Percentiles rank a stretch among this genome's conserved stretches.
phyloP scores from a whole-genome alignment of 2,113 vertebrate genomes.

The Larimichthys polyactis region DNA sequence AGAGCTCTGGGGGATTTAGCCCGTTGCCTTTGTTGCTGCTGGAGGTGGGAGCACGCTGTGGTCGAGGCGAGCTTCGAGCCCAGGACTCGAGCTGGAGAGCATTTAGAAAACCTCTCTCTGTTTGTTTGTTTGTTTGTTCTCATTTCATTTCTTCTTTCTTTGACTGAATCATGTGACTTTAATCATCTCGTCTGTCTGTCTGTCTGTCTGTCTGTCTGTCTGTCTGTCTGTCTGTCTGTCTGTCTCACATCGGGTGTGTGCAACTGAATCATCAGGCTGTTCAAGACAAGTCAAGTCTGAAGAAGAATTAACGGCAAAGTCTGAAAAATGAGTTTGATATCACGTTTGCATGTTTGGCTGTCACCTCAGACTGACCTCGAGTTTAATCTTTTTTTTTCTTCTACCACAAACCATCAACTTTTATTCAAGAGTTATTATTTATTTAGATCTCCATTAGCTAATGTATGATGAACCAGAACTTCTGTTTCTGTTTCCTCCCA shows the following conservation, averaged over 20 bases:
- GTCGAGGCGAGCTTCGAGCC: constrained; percentile 24
- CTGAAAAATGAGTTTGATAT: neutral
- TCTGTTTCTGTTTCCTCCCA: too few relatives aligned
- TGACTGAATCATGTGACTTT: neutral
- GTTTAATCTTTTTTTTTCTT: too few relatives aligned
- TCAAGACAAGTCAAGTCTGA: neutral
- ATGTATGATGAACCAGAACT: too few relatives aligned
- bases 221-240: neutral
- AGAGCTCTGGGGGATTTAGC: constrained; percentile 26
- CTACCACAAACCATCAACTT: too few relatives aligned
- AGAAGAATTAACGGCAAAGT: neutral
- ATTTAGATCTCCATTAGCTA: too few relatives aligned
- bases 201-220: too few relatives aligned
- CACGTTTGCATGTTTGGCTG: too few relatives aligned
- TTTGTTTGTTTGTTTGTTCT: neutral
- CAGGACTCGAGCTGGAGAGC: neutral
- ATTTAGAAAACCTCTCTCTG: neutral
- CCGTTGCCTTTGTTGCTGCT: constrained; percentile 5
- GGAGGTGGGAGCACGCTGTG: constrained; percentile 17
- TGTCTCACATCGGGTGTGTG: neutral
- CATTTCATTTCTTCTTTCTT: neutral
- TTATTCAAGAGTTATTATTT: too few relatives aligned
- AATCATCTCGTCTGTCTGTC: neutral
- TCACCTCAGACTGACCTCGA: too few relatives aligned
- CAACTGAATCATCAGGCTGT: neutral